Conservation (phyloP, 2,888 invertebrate species). For the Napeogenes sylphis region DNA sequence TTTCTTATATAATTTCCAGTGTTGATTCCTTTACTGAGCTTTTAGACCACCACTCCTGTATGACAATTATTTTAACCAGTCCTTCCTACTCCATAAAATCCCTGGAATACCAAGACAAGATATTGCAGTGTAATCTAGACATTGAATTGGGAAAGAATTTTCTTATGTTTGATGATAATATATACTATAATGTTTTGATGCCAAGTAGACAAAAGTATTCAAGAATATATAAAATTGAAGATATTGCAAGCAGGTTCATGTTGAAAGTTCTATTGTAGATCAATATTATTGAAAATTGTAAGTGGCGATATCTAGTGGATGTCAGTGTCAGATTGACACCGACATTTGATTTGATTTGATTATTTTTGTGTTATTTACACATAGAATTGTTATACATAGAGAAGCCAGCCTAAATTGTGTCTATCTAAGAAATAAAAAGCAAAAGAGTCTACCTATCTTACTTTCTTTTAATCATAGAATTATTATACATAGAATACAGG, state of each 20-base stretch:
- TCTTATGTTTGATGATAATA: slow-evolving; percentile 62
- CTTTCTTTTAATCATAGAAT: too few species aligned
- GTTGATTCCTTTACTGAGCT: slow-evolving; percentile 48
- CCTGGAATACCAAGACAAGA: slow-evolving; percentile 46
- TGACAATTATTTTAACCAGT: slow-evolving; percentile 38
- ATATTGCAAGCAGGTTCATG: slow-evolving; percentile 60
- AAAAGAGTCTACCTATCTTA: too few species aligned
- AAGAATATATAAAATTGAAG: slow-evolving; percentile 61
- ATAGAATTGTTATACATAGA: too few species aligned
- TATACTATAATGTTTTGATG: slow-evolving; percentile 42
- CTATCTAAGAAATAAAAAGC: too few species aligned
- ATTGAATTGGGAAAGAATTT: slow-evolving; percentile 53
- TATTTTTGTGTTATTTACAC: too few species aligned
- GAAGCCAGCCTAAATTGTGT: too few species aligned
- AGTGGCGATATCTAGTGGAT: not conserved
- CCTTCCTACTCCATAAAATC: slow-evolving; percentile 38
- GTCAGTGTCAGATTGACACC: too few species aligned
- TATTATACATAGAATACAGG: too few species aligned
- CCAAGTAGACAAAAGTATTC: slow-evolving; percentile 44
- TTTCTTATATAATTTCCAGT: slow-evolving; percentile 35
- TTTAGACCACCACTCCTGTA: slow-evolving; percentile 39
- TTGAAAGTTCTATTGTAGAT: slow-evolving; percentile 8
- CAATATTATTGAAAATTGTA: not conserved
- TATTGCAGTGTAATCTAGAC: slow-evolving; percentile 61
- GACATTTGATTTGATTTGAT: too few species aligned